Base-by-base conservation (phyloP, 2,797 vertebrate species). In the Menidia menidia region DNA sequence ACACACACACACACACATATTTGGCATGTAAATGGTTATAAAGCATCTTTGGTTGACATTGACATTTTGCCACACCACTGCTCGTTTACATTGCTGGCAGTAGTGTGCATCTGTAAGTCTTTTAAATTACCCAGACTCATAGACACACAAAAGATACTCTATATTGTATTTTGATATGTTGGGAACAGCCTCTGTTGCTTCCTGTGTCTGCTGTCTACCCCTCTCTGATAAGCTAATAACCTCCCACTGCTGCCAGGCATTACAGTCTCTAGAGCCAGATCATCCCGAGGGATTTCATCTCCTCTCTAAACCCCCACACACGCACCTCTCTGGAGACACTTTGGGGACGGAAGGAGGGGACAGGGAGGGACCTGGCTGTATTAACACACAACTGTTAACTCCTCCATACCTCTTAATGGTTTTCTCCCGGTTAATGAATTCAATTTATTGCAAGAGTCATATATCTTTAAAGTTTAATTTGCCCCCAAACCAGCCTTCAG, bases 161-260 rank as follows among this genome's bases (percentile, higher is more conserved):
- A 80, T 84, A 86, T 70, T 59, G 16, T 68, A 45, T 64, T 84
- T 75, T 50, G n/a, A 53, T 73, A 59, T 65, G 53, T 63, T 57
- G 12, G 6, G 42, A 68, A 59, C 44, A 48, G 44, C 53, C 68
- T 61, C 50, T 16, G 7, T 25, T 31, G 14, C 73, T 56, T 69
- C 12, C 68, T 64, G 45, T 54, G 52, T 18, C 64, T 62, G 43
- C 60, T 64, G 4, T 59, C 65, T 78, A 16, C 4, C 57, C 57
- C 69, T 83, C 58, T 73, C 52, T 77, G 87, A 91, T 88, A 87
- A 91, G 86, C 82, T 87, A 86, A 89, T 91, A 86, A 86, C 86
- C 72, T 74, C 75, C 72, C 44, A 35, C 77, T 70, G 86, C 85
- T 87, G 75, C 68, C 4, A 47, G 78, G 83, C 73, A 78, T 82